Evolutionary conservation across 2,113 vertebrate genomes (phyloP), one percentile per base, ranked within the genome.

Genomic region (Notarius quadriscutis): DNA sequence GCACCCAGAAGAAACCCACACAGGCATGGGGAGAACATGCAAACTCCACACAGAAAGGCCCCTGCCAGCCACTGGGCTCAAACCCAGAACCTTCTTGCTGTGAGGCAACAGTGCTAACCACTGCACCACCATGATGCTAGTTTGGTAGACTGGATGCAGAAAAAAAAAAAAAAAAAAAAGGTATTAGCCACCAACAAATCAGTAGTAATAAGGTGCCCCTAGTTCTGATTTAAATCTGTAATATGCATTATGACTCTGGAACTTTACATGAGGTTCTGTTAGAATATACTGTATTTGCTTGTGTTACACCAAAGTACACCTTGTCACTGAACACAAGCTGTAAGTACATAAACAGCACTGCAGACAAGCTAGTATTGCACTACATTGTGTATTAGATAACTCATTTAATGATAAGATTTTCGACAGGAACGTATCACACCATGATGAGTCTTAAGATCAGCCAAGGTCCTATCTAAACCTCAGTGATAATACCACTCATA

Each of bases 241-340:
- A 5, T 78, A n/a, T 50, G 20, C 22, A 57, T 17, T 79, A 17
- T 7, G n/a, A 17, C 12, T 57, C 15, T 57, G 77, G n/a, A 34
- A 18, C 53, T 81, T 55, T 60, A 60, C 57, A 81, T 60, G 8
- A 81, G 5, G n/a, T 78, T 55, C 5, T 57, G 20, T 77, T 78
- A n/a, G n/a, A 50, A 50, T n/a, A 30, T 81, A 81, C 30, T 60
- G 17, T 41, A 60, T 10, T 60, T 22, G 57, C 57, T 79, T 41
- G 7, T 58, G 75, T 78, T 78, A 78, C 6, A 80, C 53, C n/a
- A 34, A 80, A 80, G 18, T 81, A 81, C 27, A 81, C 41, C 41
- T 41, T 41, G 41, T 41, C 41, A 57, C 18, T 22, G 18, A 41
- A 18, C 41, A 8, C 55, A 81, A 81, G 79, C 53, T 80, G 10